Evolutionary conservation across 1,140 invertebrate genomes (phyloP).

Genomic region (Coptotermes formosanus): DNA sequence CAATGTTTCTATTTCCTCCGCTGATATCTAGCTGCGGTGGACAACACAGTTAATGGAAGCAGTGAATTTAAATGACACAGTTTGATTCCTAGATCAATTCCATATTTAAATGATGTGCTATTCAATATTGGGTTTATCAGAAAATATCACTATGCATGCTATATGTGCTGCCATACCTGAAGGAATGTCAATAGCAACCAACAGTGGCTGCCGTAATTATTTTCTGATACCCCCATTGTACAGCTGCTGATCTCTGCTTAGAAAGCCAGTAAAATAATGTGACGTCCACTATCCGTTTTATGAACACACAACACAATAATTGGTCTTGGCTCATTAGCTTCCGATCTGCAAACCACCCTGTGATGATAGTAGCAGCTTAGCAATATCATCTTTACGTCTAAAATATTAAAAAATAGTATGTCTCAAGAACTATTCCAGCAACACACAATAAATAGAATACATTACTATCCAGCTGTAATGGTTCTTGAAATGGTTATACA

Average conservation of each 20-base stretch:
- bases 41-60: constrained; percentile 31
- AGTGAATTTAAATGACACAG: constrained; percentile 19
- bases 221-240: not conserved
- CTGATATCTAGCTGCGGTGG: not conserved
- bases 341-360: not conserved
- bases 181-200: constrained; percentile 3
- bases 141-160: not conserved
- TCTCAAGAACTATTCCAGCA: constrained; percentile 28
- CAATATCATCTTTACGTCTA: constrained; percentile 25
- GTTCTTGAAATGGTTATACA: constrained; percentile 22
- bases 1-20: constrained; percentile 7
- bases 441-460: constrained; percentile 33
- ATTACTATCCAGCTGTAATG: constrained; percentile 30
- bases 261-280: not conserved
- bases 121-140: not conserved
- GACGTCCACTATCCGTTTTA: not conserved
- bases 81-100: constrained; percentile 14
- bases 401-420: constrained; percentile 32
- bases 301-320: constrained; percentile 19
- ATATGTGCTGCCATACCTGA: not conserved
- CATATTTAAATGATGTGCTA: constrained; percentile 17
- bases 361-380: not conserved
- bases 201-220: not conserved
- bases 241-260: not conserved
- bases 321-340: not conserved